phyloP scores from a whole-genome alignment of 2,113 vertebrate species.

The Ellobius talpinus region DNA sequence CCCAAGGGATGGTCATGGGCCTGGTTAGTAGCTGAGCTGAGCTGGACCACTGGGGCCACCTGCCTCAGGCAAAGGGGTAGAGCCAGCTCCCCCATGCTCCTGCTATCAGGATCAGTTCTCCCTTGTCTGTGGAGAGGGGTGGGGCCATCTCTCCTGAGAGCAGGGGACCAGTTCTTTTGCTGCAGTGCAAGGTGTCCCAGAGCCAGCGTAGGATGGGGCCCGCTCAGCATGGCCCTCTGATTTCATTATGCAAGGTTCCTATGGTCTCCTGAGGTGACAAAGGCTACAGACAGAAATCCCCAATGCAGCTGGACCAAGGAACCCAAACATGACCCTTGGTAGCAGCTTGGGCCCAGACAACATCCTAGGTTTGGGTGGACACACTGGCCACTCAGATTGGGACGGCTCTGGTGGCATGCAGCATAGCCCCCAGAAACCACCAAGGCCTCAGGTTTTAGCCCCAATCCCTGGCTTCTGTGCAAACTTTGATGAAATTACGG shows the following conservation, averaged over 20 bases:
- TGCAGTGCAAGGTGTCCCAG: not conserved
- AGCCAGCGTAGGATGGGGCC: rapidly evolving
- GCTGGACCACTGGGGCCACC: not conserved
- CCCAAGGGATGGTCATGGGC: not conserved
- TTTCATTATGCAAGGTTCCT: not conserved
- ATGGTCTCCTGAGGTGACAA: not conserved
- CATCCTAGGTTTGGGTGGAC: not conserved
- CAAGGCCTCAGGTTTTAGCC: not conserved
- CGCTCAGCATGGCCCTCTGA: not conserved
- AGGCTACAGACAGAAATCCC: not conserved
- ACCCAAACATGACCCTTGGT: not conserved
- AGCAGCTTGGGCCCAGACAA: not conserved
- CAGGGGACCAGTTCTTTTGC: not conserved
- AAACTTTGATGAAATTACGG: not conserved
- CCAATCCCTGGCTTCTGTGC: not conserved
- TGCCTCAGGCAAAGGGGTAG: not conserved
- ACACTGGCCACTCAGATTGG: not conserved
- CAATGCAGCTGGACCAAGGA: not conserved
- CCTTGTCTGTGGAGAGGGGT: not conserved
- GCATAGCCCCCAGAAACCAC: too few species aligned
- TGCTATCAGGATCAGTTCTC: not conserved
- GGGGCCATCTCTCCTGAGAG: too few species aligned
- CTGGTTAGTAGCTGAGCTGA: not conserved
- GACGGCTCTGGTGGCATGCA: too few species aligned
- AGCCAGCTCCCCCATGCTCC: not conserved